These are phyloP conservation scores for Liasis olivaceus DNA, from an alignment of 2,797 vertebrate genomes.

Conservation along the genomic window DNA sequence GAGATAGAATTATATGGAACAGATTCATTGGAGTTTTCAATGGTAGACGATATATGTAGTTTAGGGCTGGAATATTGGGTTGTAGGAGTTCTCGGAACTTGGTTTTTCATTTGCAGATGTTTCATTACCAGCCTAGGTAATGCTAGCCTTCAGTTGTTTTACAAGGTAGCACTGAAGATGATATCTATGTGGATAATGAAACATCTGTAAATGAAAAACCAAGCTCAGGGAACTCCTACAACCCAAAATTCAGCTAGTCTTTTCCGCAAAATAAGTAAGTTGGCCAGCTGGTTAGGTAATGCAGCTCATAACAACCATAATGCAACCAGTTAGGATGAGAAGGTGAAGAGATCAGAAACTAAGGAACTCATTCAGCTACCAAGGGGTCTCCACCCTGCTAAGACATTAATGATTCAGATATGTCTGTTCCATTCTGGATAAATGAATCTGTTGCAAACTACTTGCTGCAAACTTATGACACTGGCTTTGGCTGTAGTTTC, in stretches of 20 bases:
- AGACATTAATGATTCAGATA: neutral
- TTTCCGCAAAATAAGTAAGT: neutral
- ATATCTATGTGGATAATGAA: neutral
- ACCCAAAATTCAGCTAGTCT: neutral
- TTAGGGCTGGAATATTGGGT: neutral
- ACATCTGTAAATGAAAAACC: neutral
- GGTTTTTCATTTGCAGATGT: neutral
- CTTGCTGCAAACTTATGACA: neutral
- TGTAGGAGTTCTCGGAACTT: neutral
- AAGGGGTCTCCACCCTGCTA: neutral
- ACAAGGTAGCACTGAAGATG: neutral
- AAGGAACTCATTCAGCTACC: neutral
- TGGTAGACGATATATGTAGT: no score
- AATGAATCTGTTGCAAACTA: neutral
- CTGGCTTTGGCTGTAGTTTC: neutral
- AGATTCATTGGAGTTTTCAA: no score
- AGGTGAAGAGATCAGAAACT: neutral
- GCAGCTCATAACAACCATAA: neutral
- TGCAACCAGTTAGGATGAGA: neutral
- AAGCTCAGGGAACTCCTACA: neutral
- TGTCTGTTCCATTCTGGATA: neutral
- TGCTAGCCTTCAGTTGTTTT: neutral
- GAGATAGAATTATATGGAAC: no score
- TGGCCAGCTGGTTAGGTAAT: neutral
- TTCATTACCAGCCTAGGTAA: neutral